phyloP scores from a whole-genome alignment of 1,140 invertebrate species.

The Nilaparvata lugens region DNA sequence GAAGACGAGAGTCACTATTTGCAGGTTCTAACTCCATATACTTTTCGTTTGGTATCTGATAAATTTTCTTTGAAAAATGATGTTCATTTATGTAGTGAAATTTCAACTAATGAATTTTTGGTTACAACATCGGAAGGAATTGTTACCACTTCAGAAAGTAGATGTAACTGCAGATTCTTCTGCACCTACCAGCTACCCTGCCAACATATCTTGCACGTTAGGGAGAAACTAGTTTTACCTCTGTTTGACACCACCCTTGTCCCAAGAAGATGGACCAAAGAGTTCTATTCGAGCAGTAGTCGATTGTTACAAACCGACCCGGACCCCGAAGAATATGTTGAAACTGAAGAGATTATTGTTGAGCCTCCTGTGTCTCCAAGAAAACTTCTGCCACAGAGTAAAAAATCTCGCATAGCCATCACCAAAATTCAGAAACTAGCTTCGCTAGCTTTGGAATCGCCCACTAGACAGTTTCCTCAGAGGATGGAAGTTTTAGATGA shows the following conservation, averaged over 20 bases:
- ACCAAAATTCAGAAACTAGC: not conserved
- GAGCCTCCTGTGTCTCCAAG: not conserved
- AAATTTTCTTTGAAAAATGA: not conserved
- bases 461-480: not conserved
- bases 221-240: not conserved
- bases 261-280: conserved; percentile 1
- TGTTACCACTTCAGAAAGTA: not conserved
- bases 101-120: not conserved
- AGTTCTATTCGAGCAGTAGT: not conserved
- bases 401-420: not conserved
- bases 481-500: not conserved
- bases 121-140: not conserved
- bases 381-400: not conserved
- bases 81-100: not conserved
- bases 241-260: not conserved
- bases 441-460: not conserved
- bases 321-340: not conserved
- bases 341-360: too few species aligned
- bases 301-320: not conserved
- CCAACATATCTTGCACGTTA: not conserved
- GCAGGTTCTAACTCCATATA: not conserved
- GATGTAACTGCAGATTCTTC: conserved; percentile 1
- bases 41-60: not conserved
- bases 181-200: not conserved
- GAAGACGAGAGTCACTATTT: not conserved